phyloP scores from a whole-genome alignment of 2,797 vertebrate species.

The Streptopelia turtur region DNA sequence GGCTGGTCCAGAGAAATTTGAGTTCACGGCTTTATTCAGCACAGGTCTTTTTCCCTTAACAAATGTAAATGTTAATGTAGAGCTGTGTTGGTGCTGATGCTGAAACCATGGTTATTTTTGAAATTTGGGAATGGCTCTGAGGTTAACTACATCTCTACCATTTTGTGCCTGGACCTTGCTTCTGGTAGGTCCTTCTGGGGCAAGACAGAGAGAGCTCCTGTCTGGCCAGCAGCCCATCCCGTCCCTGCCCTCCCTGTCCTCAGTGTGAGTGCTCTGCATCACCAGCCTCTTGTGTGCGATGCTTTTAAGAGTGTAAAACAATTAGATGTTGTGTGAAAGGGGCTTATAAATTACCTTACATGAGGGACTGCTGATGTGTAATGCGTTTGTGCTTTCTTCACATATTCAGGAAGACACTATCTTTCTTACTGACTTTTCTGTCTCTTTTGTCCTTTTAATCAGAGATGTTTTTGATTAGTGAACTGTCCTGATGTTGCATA shows the following conservation, averaged over 20 bases:
- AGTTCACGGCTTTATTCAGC: not conserved
- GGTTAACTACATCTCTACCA: not conserved
- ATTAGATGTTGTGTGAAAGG: not conserved
- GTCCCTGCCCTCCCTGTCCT: not conserved
- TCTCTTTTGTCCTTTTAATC: not conserved
- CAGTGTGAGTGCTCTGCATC: not conserved
- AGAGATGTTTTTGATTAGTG: not conserved
- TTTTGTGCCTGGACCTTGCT: not conserved
- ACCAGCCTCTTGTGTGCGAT: fast-evolving
- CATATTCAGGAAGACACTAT: not conserved
- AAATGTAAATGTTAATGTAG: not conserved
- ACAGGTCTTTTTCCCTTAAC: not conserved
- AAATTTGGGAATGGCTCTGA: not conserved
- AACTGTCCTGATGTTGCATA: not conserved
- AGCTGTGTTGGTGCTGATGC: not conserved
- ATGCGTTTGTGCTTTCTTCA: not conserved
- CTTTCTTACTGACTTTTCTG: not conserved
- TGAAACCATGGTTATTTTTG: not conserved
- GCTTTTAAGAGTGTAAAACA: not conserved
- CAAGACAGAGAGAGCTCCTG: not conserved
- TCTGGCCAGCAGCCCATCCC: not conserved
- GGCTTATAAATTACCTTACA: not conserved
- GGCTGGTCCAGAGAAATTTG: not conserved
- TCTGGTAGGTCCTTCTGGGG: not conserved
- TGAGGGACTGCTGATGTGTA: not conserved